Percentiles rank a stretch among this genome's conserved stretches.
Conservation (phyloP, 2,113 vertebrate genomes). For the Lates calcarifer region DNA sequence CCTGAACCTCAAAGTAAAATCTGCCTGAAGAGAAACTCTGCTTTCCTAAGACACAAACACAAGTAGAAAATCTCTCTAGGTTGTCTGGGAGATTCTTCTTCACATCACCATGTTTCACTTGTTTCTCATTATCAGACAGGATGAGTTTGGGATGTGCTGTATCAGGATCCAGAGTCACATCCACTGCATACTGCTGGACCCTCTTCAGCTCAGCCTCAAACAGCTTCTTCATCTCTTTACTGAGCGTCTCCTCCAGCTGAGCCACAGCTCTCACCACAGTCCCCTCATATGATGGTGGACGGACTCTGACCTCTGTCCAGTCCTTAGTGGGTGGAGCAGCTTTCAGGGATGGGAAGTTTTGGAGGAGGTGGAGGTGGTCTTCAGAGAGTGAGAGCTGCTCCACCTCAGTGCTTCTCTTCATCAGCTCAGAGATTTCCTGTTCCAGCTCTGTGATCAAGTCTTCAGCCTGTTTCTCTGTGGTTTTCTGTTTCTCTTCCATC, state of each 20-base stretch:
- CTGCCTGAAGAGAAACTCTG: conserved; percentile 36
- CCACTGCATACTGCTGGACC: conserved; percentile 16
- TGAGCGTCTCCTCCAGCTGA: conserved; percentile 32
- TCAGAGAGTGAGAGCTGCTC: not conserved
- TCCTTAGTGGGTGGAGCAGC: conserved; percentile 8
- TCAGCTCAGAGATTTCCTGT: conserved; percentile 21
- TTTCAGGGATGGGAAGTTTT: not conserved
- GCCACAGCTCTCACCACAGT: conserved; percentile 5
- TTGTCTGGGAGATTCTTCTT: not conserved
- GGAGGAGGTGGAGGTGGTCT: conserved; percentile 24
- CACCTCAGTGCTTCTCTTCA: conserved; percentile 11
- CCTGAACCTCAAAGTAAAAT: conserved; percentile 41
- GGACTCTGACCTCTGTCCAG: conserved; percentile 5
- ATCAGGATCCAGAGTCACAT: conserved; percentile 41
- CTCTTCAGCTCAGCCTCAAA: conserved; percentile 17
- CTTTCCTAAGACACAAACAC: not conserved
- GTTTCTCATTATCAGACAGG: conserved; percentile 28
- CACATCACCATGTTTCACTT: not conserved
- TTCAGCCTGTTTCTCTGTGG: not conserved
- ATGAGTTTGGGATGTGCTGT: not conserved
- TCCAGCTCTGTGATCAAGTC: conserved; percentile 15
- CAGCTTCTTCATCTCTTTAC: not conserved
- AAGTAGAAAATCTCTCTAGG: conserved; percentile 17
- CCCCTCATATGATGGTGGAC: conserved; percentile 2
- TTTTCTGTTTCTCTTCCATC: not conserved